Evolutionary conservation across 2,113 vertebrate genomes (phyloP), one percentile per base, ranked within the genome.

Genomic region (Peromyscus leucopus): DNA sequence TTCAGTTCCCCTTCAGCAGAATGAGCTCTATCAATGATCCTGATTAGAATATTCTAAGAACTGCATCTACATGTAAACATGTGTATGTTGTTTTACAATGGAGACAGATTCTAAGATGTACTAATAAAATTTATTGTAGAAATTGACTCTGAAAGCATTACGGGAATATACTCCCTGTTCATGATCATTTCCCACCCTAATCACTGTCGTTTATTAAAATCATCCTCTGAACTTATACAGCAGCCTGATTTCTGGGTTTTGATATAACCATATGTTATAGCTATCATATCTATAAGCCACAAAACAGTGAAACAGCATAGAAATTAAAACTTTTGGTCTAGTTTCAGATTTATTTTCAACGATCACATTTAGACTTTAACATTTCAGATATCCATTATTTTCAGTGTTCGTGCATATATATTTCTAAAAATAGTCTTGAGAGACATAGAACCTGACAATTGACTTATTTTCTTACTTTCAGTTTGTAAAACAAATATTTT

Each of bases 121-220:
- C 8, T 65, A 86, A 96, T 96, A 92, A 92, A 96, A 71, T 42
- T 85, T 76, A 89, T 74, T 31, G 57, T 63, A 55, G 28, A 82
- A 93, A 93, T 91, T 74, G 46, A 84, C 17, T 93, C 76, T 71
- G 79, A 96, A 94, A 80, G 6, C 7, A 86, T 12, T 79, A 4
- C 65, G 26, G 69, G 2, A 71, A 26, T 19, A 67, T 0, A 59
- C 7, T 92, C 9, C 21, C 28, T 26, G 63, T 72, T 82, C 91
- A 19, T 91, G n/a, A 76, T 71, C 72, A 80, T 51, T 92, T 28
- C 82, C 15, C 65, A 33, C 3, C 61, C 21, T 94, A 85, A 93
- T 87, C 59, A 22, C 92, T 75, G 17, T 31, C n/a, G 3, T 72
- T 90, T 84, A 94, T 82, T 97, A 93, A 97, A 95, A 90, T 83